These are phyloP conservation scores for Dendrocincla tyrannina DNA, from an alignment of 2,797 vertebrate species.

Conservation along the genomic window DNA sequence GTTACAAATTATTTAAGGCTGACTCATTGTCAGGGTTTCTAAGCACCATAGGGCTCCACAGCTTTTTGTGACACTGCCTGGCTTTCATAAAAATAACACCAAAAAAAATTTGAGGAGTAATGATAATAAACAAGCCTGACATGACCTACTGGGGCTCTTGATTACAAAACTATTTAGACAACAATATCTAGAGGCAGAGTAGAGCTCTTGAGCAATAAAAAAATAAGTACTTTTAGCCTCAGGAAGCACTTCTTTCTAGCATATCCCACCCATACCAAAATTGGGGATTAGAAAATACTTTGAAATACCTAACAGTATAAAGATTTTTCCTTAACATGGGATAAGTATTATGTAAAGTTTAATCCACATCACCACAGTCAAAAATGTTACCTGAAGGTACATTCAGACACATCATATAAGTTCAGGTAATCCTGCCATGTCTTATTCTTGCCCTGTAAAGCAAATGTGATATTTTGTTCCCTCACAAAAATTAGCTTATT, in stretches of 20 bases:
- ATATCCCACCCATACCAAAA: background rate
- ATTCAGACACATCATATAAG: background rate
- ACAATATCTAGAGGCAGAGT: background rate
- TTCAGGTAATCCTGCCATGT: background rate
- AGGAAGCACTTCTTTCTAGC: background rate
- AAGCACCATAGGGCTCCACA: background rate
- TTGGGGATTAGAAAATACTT: background rate
- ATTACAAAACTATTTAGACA: background rate
- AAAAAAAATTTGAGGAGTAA: background rate
- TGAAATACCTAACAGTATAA: background rate
- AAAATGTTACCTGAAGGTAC: background rate
- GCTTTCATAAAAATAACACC: background rate
- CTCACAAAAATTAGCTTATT: background rate
- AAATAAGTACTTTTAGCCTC: background rate
- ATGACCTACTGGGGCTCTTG: background rate
- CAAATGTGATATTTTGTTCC: background rate
- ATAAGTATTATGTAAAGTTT: background rate
- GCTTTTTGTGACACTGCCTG: background rate
- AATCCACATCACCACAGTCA: background rate
- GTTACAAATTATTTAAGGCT: slow-evolving; percentile 19
- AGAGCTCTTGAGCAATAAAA: background rate
- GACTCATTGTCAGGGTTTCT: slow-evolving; percentile 36
- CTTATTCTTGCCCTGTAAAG: background rate
- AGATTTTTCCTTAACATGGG: background rate
- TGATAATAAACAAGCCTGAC: slow-evolving; percentile 28